Percentiles rank a stretch among this genome's conserved stretches.
Conservation (phyloP, 2,888 invertebrate genomes). For the Phania funesta region DNA sequence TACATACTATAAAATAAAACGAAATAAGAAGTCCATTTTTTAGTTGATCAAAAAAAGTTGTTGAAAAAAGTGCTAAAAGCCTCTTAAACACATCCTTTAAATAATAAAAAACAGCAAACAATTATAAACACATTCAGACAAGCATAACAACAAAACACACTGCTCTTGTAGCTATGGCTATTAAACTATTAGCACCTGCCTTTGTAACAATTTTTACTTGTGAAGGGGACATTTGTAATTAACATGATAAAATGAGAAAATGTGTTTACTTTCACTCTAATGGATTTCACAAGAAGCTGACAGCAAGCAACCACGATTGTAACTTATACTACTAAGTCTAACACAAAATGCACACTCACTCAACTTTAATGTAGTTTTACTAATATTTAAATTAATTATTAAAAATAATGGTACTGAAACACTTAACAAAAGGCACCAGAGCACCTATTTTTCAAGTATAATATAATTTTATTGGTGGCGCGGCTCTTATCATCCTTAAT, state of each 20-base stretch:
- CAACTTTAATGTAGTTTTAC: slow-evolving; percentile 49
- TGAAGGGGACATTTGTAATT: slow-evolving; percentile 61
- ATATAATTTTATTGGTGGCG: slow-evolving; percentile 52
- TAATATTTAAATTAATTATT: slow-evolving; percentile 46
- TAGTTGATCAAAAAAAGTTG: not conserved
- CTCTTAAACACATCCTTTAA: slow-evolving; percentile 25
- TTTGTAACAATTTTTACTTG: slow-evolving; percentile 25
- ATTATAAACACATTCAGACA: not conserved
- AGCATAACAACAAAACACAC: not conserved
- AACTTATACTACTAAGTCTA: slow-evolving; percentile 39
- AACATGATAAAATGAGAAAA: slow-evolving; percentile 30
- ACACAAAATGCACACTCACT: slow-evolving; percentile 16
- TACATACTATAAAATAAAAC: slow-evolving; percentile 3
- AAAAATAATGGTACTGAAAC: slow-evolving; percentile 23
- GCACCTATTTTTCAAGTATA: slow-evolving; percentile 44
- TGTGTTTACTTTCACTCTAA: slow-evolving; percentile 25
- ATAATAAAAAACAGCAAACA: not conserved
- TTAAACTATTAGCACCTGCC: slow-evolving; percentile 60
- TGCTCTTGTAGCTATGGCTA: slow-evolving; percentile 20
- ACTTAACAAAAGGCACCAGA: slow-evolving; percentile 51
- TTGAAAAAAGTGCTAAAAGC: slow-evolving; percentile 64
- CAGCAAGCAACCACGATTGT: slow-evolving; percentile 8
- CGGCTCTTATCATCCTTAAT: slow-evolving; percentile 43
- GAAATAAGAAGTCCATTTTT: not conserved
- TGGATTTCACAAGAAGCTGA: slow-evolving; percentile 42